Conservation (phyloP, 2,797 vertebrate species). For the Leucoraja ocellata region DNA sequence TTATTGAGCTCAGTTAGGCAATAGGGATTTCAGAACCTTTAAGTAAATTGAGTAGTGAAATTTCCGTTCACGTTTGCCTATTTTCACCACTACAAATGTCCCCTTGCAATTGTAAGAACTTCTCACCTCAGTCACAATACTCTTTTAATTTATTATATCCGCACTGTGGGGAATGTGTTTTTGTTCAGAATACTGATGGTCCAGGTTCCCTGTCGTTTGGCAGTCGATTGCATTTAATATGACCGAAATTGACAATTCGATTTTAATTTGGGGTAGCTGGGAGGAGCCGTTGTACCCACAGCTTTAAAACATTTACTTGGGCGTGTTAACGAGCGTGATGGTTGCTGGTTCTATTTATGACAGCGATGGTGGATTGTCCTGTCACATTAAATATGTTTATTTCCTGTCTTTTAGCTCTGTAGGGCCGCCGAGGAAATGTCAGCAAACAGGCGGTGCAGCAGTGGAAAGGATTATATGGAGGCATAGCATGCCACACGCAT, state of each 20-base stretch:
- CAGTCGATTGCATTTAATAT: not conserved
- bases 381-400: slow-evolving; percentile 38
- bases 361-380: slow-evolving; percentile 31
- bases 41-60: not conserved
- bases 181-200: not conserved
- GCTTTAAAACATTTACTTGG: slow-evolving; percentile 19
- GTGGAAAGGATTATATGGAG: not conserved
- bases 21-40: not conserved
- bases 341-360: slow-evolving; percentile 6
- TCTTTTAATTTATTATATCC: not conserved
- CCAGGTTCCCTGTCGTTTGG: not conserved
- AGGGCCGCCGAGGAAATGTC: slow-evolving; percentile 32
- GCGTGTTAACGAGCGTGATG: not conserved
- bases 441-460: slow-evolving; percentile 15
- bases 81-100: not conserved
- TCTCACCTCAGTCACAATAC: not conserved
- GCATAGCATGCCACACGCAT: slow-evolving; percentile 32
- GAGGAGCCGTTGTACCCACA: not conserved
- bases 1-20: not conserved
- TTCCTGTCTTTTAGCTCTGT: slow-evolving; percentile 26
- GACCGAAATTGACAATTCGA: not conserved
- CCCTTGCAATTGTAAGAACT: not conserved
- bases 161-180: not conserved
- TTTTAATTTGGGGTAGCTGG: not conserved
- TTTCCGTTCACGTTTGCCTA: not conserved